Evolutionary conservation across 2,888 invertebrate genomes (phyloP).

Genomic region (Dilophus febrilis): DNA sequence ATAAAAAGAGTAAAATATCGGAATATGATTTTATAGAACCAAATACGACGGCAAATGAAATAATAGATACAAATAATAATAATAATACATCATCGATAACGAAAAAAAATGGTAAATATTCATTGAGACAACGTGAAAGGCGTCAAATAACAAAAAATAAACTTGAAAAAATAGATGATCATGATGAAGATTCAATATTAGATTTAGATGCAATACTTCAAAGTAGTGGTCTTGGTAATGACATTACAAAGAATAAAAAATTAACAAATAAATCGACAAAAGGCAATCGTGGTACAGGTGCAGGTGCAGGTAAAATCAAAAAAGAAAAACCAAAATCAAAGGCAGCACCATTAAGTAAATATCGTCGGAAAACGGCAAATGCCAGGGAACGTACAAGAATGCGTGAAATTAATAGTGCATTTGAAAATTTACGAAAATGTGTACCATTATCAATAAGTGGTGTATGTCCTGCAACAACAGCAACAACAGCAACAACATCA

Average conservation of each 20-base stretch:
- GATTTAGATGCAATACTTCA: too few relatives aligned
- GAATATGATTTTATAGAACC: background rate
- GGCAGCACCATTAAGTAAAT: slow-evolving; percentile 68
- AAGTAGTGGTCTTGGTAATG: too few relatives aligned
- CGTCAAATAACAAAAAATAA: slow-evolving; percentile 22
- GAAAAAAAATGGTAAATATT: slow-evolving; percentile 41
- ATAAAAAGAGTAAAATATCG: slow-evolving; percentile 2
- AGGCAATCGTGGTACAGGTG: too few relatives aligned
- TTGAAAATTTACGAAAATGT: slow-evolving; percentile 60
- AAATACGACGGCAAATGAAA: background rate
- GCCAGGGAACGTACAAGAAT: slow-evolving; percentile 73
- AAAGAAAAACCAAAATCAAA: slow-evolving; percentile 38
- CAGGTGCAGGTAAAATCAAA: too few relatives aligned
- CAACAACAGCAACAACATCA: slow-evolving; percentile 30
- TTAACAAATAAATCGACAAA: slow-evolving; percentile 13
- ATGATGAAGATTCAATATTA: too few relatives aligned
- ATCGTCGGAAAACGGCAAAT: slow-evolving; percentile 78
- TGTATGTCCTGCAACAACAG: slow-evolving; percentile 8
- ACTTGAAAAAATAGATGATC: background rate
- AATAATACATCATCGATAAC: slow-evolving; percentile 28
- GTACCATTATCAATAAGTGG: slow-evolving; percentile 40
- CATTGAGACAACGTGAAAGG: slow-evolving; percentile 45
- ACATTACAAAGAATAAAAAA: background rate
- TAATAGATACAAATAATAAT: background rate
- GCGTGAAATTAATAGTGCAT: slow-evolving; percentile 80